These are phyloP conservation scores for Darevskia mixta DNA, from an alignment of 2,797 vertebrate genomes.

Conservation along the genomic window DNA sequence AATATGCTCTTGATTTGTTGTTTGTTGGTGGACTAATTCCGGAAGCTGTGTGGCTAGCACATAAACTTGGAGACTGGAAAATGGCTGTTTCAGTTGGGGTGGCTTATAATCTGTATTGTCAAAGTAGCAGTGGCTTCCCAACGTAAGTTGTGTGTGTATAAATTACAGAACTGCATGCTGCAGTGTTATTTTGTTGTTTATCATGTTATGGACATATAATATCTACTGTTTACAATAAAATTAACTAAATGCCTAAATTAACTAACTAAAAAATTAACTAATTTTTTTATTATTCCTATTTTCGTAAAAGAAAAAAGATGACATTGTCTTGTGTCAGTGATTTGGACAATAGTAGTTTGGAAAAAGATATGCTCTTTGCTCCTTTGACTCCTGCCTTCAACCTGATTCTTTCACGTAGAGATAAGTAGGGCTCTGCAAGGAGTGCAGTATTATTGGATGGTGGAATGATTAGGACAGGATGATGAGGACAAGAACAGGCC, in stretches of 20 bases:
- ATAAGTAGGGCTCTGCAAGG: not conserved
- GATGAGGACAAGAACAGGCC: too few species aligned
- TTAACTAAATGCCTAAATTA: not conserved
- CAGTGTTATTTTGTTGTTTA: not conserved
- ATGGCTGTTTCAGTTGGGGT: conserved; percentile 87
- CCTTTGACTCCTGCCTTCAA: not conserved
- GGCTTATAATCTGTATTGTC: conserved; percentile 83
- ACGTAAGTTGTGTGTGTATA: conserved; percentile 73
- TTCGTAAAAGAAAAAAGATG: not conserved
- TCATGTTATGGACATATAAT: not conserved
- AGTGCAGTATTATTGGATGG: not conserved
- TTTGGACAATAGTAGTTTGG: not conserved
- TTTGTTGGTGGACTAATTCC: conserved; percentile 90
- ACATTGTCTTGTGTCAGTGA: not conserved
- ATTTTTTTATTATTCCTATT: not conserved
- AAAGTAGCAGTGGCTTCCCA: conserved; percentile 68
- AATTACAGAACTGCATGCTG: not conserved
- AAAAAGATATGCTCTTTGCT: not conserved
- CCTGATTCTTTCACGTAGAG: not conserved
- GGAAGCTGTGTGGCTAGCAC: conserved; percentile 91
- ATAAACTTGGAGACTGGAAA: conserved; percentile 93
- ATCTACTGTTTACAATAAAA: not conserved
- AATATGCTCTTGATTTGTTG: conserved; percentile 91
- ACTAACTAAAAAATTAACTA: too few species aligned
- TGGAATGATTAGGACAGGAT: not conserved